phyloP scores from a whole-genome alignment of 1,140 invertebrate species.

The Cotesia vestalis region DNA sequence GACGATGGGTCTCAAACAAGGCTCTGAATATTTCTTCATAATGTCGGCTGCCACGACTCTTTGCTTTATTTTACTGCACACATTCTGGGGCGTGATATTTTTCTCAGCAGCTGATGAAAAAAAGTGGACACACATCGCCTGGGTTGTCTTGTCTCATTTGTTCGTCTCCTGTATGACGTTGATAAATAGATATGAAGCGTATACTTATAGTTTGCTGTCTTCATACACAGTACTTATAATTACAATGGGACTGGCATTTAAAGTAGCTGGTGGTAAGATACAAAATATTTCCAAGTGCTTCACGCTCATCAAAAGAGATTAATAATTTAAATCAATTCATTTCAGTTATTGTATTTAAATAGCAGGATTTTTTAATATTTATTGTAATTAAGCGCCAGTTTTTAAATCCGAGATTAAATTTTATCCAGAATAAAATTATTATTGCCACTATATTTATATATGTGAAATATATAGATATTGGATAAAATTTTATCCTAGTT shows the following conservation, averaged over 20 bases:
- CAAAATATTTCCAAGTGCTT: conserved; percentile 56
- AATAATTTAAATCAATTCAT: conserved; percentile 4
- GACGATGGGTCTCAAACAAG: conserved; percentile 87
- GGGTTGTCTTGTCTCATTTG: conserved; percentile 85
- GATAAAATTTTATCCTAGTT: too few relatives aligned
- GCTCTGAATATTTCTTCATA: conserved; percentile 89
- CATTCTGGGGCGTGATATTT: conserved; percentile 95
- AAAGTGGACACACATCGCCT: conserved; percentile 75
- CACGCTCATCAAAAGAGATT: conserved; percentile 40
- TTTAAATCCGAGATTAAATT: too few relatives aligned
- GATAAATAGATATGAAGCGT: conserved; percentile 79
- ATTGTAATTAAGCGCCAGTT: too few relatives aligned
- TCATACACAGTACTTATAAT: conserved; percentile 76
- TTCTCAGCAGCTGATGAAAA: conserved; percentile 87
- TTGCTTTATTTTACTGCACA: conserved; percentile 90
- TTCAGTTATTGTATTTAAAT: conserved; percentile 6
- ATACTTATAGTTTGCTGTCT: conserved; percentile 76
- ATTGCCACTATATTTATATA: too few relatives aligned
- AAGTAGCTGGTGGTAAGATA: conserved; percentile 75
- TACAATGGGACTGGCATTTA: conserved; percentile 78
- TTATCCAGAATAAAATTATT: too few relatives aligned
- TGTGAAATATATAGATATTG: too few relatives aligned
- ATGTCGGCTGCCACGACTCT: conserved; percentile 88
- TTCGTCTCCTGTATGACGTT: conserved; percentile 86
- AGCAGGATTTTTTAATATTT: conserved; percentile 23